Percentiles rank a stretch among this genome's conserved stretches.
These are phyloP conservation scores for Gymnothorax javanicus DNA, from an alignment of 2,797 vertebrate genomes.

Conservation along the genomic window DNA sequence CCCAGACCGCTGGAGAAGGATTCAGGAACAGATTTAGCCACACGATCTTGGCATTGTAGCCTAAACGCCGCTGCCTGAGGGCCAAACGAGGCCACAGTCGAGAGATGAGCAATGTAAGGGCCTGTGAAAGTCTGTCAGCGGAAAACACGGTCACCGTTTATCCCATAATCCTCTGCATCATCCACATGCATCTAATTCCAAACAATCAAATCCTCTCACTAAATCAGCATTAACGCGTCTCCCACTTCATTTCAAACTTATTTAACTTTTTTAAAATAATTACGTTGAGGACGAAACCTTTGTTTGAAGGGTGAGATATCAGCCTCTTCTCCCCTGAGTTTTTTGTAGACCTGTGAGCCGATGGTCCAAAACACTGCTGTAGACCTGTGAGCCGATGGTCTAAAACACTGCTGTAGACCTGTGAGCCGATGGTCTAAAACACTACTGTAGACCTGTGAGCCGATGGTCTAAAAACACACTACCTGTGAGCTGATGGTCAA, in stretches of 20 bases:
- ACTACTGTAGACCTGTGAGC: no score
- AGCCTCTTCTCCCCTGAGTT: not conserved
- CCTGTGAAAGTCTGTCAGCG: slow-evolving; percentile 65
- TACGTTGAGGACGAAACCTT: slow-evolving; percentile 54
- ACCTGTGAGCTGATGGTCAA: no score
- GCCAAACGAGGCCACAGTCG: slow-evolving; percentile 63
- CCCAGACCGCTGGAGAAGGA: slow-evolving; percentile 49
- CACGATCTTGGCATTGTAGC: slow-evolving; percentile 55
- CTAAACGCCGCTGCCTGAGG: slow-evolving; percentile 64
- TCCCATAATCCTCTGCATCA: slow-evolving; percentile 56
- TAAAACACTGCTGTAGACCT: no score
- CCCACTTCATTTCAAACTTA: slow-evolving; percentile 30
- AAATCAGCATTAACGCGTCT: slow-evolving; percentile 27
- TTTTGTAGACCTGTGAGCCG: no score
- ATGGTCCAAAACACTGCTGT: no score
- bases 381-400: no score
- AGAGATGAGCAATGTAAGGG: slow-evolving; percentile 59
- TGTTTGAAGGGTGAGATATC: not conserved
- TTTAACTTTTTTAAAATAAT: slow-evolving; percentile 70
- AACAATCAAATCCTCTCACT: slow-evolving; percentile 36
- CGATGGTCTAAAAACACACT: no score
- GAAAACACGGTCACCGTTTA: slow-evolving; percentile 67
- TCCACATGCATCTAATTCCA: slow-evolving; percentile 27
- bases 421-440: no score
- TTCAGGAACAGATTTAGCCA: slow-evolving; percentile 55